Evolutionary conservation across 2,888 invertebrate species (phyloP).

Genomic region (Aspidapion aeneum): DNA sequence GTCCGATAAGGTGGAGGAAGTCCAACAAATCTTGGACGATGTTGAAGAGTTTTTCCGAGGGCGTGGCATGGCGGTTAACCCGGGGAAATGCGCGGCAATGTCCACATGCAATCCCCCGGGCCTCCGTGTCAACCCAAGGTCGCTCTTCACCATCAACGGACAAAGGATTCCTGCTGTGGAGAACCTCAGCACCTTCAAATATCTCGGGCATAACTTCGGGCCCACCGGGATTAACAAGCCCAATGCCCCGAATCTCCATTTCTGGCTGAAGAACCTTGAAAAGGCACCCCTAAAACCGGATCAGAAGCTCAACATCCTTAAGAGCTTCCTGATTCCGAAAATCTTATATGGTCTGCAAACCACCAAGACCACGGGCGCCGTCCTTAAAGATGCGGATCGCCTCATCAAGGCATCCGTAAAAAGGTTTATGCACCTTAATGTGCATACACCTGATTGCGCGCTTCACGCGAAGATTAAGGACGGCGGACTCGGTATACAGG

Average conservation of each 20-base stretch:
- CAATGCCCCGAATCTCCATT: constrained; percentile 10
- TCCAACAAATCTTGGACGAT: constrained; percentile 11
- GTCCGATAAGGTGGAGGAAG: neutral
- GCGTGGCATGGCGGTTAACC: constrained; percentile 25
- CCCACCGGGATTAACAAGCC: constrained; percentile 22
- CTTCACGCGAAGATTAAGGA: constrained; percentile 29
- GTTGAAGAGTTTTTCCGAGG: constrained; percentile 16
- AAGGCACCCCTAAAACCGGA: constrained; percentile 43
- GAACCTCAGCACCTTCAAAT: constrained; percentile 19
- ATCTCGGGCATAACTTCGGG: constrained; percentile 24
- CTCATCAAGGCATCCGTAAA: constrained; percentile 19
- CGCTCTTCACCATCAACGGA: constrained; percentile 6
- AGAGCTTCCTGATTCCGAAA: constrained; percentile 38
- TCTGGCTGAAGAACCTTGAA: constrained; percentile 30
- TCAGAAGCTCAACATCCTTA: constrained; percentile 39
- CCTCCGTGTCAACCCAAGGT: neutral
- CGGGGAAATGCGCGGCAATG: constrained; percentile 19
- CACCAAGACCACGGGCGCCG: constrained; percentile 24
- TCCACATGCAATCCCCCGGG: constrained; percentile 5
- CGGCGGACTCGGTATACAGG: constrained; percentile 33
- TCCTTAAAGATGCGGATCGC: constrained; percentile 15
- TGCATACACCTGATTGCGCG: constrained; percentile 37
- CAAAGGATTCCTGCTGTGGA: neutral
- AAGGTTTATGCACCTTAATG: constrained; percentile 51
- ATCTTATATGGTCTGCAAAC: constrained; percentile 40